Base-by-base conservation (phyloP, 1,140 invertebrate genomes). In the Ostrea denselamellosa region DNA sequence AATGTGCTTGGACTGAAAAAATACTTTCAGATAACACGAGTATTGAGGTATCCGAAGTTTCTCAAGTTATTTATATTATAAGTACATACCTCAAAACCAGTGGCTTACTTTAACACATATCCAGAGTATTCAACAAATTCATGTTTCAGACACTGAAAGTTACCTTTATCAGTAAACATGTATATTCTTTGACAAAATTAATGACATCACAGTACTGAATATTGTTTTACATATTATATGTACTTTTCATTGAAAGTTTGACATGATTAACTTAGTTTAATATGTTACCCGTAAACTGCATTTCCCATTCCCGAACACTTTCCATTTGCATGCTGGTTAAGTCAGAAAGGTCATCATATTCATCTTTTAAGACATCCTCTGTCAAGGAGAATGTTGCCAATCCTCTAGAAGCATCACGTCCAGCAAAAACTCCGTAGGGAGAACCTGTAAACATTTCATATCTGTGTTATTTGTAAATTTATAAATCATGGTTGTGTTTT, bases 271-370 rank as follows among this genome's bases (percentile, higher is more conserved):
- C 68, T n/a, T 25, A 19, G n/a, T 58, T 62, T n/a, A 53, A 86
- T 52, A 44, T 51, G 54, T 89, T 96, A 98, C 98, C 98, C 96
- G 97, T 97, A 94, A 99, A 99, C 94, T 99, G 98, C 95, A 97
- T 97, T 94, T 99, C 98, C 99, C 98, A 99, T 95, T 99, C 98
- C 90, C 96, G 96, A 0, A 99, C 97, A 88, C 94, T 95, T 65
- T 96, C 95, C 95, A 96, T 96, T 90, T 96, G 95, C 95, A 97
- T 96, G 9, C 96, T 96, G 92, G 97, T 97, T 14, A 99, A 96
- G 95, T 99, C 98, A 95, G 97, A 98, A 9, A 99, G 95, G 95
- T 99, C 98, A 96, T 99, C 98, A 95, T 98, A 99, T 89, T 97
- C 97, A 90, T 98, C 97, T 85, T 92, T 92, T 54, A 97, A 96